These are phyloP conservation scores for Agriopis marginaria DNA, from an alignment of 2,888 invertebrate genomes.

Conservation along the genomic window DNA sequence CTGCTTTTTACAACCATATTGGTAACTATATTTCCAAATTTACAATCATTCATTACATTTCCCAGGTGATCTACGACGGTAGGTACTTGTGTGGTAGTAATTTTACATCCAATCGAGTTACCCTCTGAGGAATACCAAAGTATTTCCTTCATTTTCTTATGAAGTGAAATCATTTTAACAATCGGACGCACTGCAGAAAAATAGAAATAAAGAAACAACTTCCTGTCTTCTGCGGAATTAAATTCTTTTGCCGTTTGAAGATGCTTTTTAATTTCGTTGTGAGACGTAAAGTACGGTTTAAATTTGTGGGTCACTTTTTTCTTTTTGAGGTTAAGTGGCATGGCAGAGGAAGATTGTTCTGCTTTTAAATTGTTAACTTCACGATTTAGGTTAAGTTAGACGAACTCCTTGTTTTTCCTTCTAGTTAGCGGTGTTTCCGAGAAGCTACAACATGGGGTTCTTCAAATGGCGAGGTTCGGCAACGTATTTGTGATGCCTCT, in stretches of 20 bases:
- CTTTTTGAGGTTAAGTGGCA: conserved; percentile 13
- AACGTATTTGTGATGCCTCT: too few species aligned
- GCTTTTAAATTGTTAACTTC: conserved; percentile 7
- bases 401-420: background rate
- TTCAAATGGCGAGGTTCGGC: too few species aligned
- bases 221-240: conserved; percentile 33
- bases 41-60: background rate
- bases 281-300: conserved; percentile 16
- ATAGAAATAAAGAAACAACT: conserved; percentile 33
- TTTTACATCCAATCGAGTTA: conserved; percentile 29
- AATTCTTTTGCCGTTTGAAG: conserved; percentile 36
- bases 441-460: too few species aligned
- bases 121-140: conserved; percentile 24
- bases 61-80: conserved; percentile 20
- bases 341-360: conserved; percentile 1
- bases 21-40: too few species aligned
- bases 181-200: conserved; percentile 29
- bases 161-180: conserved; percentile 34
- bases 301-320: conserved; percentile 19
- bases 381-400: conserved; percentile 2
- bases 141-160: conserved; percentile 35
- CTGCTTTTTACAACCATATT: too few species aligned
- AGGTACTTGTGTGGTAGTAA: conserved; percentile 15
- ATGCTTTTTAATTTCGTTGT: conserved; percentile 27
- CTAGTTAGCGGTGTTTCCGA: too few species aligned